A percentile compares a stretch with the other conserved stretches of the same genome.
Conservation (phyloP, 2,888 invertebrate genomes). For the Eustalomyia histrio region DNA sequence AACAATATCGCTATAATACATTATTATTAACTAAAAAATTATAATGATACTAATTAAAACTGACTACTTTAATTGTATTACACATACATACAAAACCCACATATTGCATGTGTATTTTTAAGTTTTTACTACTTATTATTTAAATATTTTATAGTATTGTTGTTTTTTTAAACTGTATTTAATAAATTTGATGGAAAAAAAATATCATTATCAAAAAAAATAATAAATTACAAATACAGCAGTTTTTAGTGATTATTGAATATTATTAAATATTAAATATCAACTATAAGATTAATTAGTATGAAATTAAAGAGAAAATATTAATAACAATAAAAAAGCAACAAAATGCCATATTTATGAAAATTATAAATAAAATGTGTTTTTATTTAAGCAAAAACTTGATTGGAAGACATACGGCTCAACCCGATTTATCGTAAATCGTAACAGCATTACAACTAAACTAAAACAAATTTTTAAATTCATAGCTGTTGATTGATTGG, state of each 20-base stretch:
- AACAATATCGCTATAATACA: conserved; percentile 23
- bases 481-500: too few relatives aligned
- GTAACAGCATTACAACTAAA: too few relatives aligned
- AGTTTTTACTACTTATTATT: conserved; percentile 54
- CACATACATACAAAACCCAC: neutral
- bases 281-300: conserved; percentile 59
- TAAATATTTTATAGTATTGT: conserved; percentile 57
- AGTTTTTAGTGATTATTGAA: conserved; percentile 60
- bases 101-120: neutral
- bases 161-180: conserved; percentile 57
- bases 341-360: conserved; percentile 75
- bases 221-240: conserved; percentile 40
- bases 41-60: conserved; percentile 19
- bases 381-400: neutral
- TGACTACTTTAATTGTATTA: conserved; percentile 55
- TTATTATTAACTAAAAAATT: conserved; percentile 21
- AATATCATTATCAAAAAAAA: conserved; percentile 11
- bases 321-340: conserved; percentile 47
- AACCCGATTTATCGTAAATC: too few relatives aligned
- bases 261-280: conserved; percentile 56
- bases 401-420: too few relatives aligned
- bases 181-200: conserved; percentile 38
- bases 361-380: conserved; percentile 53
- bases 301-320: conserved; percentile 36
- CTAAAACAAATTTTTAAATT: too few relatives aligned